phyloP scores from a whole-genome alignment of 1,140 invertebrate genomes.

The Steinernema feltiae region DNA sequence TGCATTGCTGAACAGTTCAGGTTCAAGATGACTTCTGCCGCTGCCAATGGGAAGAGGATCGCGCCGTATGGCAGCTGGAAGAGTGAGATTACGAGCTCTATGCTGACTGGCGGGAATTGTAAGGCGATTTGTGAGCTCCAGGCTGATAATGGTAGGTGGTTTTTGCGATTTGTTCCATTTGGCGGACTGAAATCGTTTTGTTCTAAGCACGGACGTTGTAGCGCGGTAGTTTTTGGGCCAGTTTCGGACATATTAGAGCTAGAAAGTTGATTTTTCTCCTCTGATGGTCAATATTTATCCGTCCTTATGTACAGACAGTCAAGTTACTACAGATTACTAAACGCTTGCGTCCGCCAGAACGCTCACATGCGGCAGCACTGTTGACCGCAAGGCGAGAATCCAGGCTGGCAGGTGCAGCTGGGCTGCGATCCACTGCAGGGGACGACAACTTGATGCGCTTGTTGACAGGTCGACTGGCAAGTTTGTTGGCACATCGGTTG shows the following conservation, averaged over 20 bases:
- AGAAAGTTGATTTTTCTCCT: too few species aligned
- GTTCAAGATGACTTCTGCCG: conserved; percentile 11
- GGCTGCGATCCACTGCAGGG: neutral
- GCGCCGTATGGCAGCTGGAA: conserved; percentile 57
- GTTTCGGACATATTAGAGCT: too few species aligned
- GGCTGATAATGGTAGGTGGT: conserved; percentile 19
- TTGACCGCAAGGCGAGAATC: neutral
- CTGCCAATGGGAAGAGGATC: conserved; percentile 25
- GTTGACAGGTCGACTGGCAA: neutral
- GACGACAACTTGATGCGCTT: neutral
- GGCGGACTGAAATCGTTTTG: conserved; percentile 1
- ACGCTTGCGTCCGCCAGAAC: neutral
- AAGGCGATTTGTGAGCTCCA: conserved; percentile 44
- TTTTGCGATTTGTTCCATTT: conserved; percentile 22
- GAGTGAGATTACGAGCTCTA: conserved; percentile 55
- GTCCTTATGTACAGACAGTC: conserved; percentile 7
- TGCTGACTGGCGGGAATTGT: conserved; percentile 54
- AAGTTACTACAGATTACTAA: neutral
- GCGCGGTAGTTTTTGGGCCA: too few species aligned
- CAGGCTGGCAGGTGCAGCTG: neutral
- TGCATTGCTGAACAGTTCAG: neutral
- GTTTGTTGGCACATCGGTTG: conserved; percentile 4
- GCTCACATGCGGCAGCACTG: conserved; percentile 4
- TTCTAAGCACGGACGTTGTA: neutral
- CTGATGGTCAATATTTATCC: neutral